These are phyloP conservation scores for Microcebus murinus DNA, from an alignment of 2,113 vertebrate species.

Conservation along the genomic window DNA sequence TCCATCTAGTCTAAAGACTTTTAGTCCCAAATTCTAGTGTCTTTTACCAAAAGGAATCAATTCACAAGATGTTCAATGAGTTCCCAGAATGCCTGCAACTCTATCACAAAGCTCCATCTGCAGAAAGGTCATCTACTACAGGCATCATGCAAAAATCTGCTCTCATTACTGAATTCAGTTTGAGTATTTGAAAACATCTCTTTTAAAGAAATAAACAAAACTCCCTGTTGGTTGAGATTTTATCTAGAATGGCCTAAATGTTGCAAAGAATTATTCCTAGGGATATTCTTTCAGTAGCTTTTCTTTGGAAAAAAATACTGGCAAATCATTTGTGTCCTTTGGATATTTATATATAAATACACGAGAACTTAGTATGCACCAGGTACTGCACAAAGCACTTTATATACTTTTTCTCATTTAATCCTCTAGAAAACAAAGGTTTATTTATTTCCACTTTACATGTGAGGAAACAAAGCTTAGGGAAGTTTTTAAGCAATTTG, in stretches of 20 bases:
- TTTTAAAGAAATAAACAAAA: conserved; percentile 63
- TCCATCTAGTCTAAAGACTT: conserved; percentile 36
- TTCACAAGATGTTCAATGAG: conserved; percentile 40
- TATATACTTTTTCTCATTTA: not conserved
- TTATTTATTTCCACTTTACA: not conserved
- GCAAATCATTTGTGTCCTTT: not conserved
- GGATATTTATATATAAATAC: not conserved
- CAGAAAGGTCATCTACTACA: conserved; percentile 51
- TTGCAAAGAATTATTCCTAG: not conserved
- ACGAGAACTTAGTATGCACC: not conserved
- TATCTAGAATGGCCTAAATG: not conserved
- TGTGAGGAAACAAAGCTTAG: not conserved
- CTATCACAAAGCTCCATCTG: conserved; percentile 54
- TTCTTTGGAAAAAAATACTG: not conserved
- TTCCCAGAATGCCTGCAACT: not conserved
- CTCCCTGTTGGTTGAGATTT: conserved; percentile 39
- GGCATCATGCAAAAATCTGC: conserved; percentile 34
- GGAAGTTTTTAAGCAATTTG: not conserved
- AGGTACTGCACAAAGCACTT: not conserved
- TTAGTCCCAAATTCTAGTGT: conserved; percentile 29
- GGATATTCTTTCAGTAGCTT: conserved; percentile 16
- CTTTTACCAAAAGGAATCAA: conserved; percentile 57
- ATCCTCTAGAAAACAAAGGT: not conserved
- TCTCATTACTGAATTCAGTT: conserved; percentile 17
- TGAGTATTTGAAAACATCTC: conserved; percentile 51